Conservation (phyloP, 2,888 invertebrate species). For the Deilephila porcellus region DNA sequence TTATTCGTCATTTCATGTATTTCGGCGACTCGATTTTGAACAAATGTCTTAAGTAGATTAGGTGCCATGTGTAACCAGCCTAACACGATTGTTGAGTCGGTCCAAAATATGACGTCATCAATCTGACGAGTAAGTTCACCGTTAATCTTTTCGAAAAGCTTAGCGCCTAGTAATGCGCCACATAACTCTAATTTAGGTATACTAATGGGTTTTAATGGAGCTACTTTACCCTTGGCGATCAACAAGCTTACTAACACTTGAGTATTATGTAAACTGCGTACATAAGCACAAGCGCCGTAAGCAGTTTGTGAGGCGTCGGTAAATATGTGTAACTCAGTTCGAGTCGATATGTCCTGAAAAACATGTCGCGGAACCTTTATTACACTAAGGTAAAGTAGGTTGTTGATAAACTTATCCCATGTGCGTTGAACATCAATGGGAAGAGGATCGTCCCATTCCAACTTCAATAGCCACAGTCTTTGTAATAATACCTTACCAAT, state of each 20-base stretch:
- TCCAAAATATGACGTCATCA: constrained; percentile 28
- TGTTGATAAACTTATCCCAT: constrained; percentile 13
- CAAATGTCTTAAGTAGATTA: constrained; percentile 26
- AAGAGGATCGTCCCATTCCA: background rate
- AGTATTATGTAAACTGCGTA: background rate
- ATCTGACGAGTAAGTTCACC: background rate
- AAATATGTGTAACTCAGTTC: constrained; percentile 12
- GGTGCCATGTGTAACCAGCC: constrained; percentile 31
- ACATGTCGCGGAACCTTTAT: background rate
- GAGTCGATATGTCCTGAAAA: background rate
- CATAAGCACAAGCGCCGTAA: background rate
- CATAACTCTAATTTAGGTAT: constrained; percentile 35
- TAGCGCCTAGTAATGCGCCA: constrained; percentile 23
- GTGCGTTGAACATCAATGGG: background rate
- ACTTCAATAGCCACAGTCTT: background rate
- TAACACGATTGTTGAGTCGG: constrained; percentile 30
- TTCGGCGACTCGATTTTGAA: constrained; percentile 29
- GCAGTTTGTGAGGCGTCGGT: constrained; percentile 30
- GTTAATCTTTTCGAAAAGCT: constrained; percentile 15
- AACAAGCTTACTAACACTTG: constrained; percentile 23
- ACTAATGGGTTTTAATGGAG: constrained; percentile 32
- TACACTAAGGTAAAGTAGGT: background rate
- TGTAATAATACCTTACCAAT: background rate
- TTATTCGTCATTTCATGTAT: constrained; percentile 24
- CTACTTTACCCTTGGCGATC: constrained; percentile 34